Percentiles rank a stretch among this genome's conserved stretches.
phyloP scores from a whole-genome alignment of 2,888 invertebrate species.

The Tuberolachnus salignus region DNA sequence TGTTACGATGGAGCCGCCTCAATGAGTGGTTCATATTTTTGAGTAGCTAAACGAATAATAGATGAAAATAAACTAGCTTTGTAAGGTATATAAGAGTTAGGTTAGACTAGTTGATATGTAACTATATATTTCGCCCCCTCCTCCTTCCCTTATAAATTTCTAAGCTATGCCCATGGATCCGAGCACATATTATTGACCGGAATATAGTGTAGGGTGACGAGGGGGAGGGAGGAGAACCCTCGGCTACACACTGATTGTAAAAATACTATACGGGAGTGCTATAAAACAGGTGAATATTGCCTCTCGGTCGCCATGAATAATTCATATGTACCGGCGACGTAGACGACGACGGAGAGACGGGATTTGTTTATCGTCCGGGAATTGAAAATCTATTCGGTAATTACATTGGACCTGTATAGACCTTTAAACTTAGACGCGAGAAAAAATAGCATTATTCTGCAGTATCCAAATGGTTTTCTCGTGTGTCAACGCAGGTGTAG shows the following conservation, averaged over 20 bases:
- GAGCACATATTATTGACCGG: constrained; percentile 8
- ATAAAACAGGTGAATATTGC: constrained; percentile 40
- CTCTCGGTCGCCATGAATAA: constrained; percentile 41
- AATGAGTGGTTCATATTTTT: too few relatives aligned
- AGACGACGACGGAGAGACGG: not conserved
- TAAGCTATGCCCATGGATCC: too few relatives aligned
- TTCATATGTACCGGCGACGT: constrained; percentile 14
- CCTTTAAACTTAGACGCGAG: constrained; percentile 26
- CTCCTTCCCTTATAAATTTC: too few relatives aligned
- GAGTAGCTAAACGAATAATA: too few relatives aligned
- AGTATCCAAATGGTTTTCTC: constrained; percentile 13
- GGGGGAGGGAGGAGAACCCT: not conserved
- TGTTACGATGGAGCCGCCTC: too few relatives aligned
- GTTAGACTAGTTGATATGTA: too few relatives aligned
- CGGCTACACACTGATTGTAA: constrained; percentile 31
- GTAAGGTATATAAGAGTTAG: too few relatives aligned
- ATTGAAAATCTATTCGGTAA: constrained; percentile 50
- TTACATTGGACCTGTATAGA: constrained; percentile 35
- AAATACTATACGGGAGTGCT: not conserved
- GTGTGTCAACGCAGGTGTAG: constrained; percentile 20
- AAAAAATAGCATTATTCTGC: constrained; percentile 33
- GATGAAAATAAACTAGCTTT: too few relatives aligned
- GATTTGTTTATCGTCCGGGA: constrained; percentile 42
- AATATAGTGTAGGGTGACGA: too few relatives aligned
- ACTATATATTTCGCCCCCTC: too few relatives aligned